Conservation (phyloP, 1,140 invertebrate species). For the Spodoptera litura region DNA sequence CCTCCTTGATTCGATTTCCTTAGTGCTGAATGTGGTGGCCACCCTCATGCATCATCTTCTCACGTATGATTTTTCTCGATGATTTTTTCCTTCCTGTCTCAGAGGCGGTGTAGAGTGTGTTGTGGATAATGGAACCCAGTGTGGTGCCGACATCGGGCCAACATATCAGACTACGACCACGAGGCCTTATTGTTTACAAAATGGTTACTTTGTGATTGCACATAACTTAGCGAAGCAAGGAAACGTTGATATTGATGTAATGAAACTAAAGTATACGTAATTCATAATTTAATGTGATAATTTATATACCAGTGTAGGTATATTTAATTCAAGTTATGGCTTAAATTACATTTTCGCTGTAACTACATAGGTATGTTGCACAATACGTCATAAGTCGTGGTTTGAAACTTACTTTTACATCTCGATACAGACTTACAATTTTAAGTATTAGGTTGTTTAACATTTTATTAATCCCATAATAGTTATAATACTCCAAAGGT, state of each 20-base stretch:
- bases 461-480: constrained; percentile 48
- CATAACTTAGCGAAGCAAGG: too few relatives aligned
- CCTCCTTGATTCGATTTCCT: too few relatives aligned
- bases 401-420: constrained; percentile 27
- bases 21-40: too few relatives aligned
- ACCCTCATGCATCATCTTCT: too few relatives aligned
- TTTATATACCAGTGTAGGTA: constrained; percentile 76
- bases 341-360: constrained; percentile 75
- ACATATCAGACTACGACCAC: too few relatives aligned
- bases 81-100: too few relatives aligned
- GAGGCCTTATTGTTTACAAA: too few relatives aligned
- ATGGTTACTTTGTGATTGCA: too few relatives aligned
- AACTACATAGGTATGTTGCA: constrained; percentile 73
- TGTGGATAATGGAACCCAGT: too few relatives aligned
- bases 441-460: constrained; percentile 28
- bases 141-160: too few relatives aligned
- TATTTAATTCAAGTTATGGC: constrained; percentile 74
- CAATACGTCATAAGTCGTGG: constrained; percentile 53
- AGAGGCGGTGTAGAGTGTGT: too few relatives aligned
- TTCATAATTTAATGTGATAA: constrained; percentile 84
- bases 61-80: too few relatives aligned
- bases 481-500: constrained; percentile 78
- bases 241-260: not conserved
- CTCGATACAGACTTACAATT: constrained; percentile 34
- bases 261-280: constrained; percentile 73